These are phyloP conservation scores for Watsonalla binaria DNA, from an alignment of 2,888 invertebrate genomes.

Conservation along the genomic window DNA sequence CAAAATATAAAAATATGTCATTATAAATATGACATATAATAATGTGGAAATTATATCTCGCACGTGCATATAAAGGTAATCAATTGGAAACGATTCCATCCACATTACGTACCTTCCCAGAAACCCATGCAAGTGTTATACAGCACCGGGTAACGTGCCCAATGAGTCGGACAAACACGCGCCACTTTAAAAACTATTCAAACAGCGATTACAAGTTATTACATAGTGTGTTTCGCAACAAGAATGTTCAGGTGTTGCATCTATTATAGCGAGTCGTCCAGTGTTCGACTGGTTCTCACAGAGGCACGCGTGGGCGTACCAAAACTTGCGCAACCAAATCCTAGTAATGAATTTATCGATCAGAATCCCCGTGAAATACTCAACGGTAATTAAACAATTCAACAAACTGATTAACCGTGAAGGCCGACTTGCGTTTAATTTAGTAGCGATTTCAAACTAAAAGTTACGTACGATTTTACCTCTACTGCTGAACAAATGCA, in stretches of 20 bases:
- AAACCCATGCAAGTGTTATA: no score
- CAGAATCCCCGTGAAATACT: conserved; percentile 39
- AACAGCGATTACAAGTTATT: conserved; percentile 11
- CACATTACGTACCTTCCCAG: no score
- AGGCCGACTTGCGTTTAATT: conserved; percentile 44
- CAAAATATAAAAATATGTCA: no score
- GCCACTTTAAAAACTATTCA: conserved; percentile 1
- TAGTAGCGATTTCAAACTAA: conserved; percentile 22
- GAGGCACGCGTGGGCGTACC: conserved; percentile 13
- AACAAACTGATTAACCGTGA: conserved; percentile 59
- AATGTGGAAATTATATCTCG: no score
- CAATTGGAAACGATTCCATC: no score
- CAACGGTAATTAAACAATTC: conserved; percentile 55
- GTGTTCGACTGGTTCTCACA: conserved; percentile 27
- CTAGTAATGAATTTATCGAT: conserved; percentile 23
- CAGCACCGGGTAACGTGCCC: not conserved
- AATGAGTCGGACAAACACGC: not conserved
- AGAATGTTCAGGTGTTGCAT: conserved; percentile 30
- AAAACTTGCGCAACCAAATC: conserved; percentile 36
- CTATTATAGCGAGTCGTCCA: conserved; percentile 26
- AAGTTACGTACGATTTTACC: not conserved
- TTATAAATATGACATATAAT: no score
- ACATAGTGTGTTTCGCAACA: conserved; percentile 22
- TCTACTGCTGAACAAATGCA: not conserved
- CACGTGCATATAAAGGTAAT: no score